Evolutionary conservation across 2,113 vertebrate genomes (phyloP), one percentile per base, ranked within the genome.

Genomic region (Ursus arctos): DNA sequence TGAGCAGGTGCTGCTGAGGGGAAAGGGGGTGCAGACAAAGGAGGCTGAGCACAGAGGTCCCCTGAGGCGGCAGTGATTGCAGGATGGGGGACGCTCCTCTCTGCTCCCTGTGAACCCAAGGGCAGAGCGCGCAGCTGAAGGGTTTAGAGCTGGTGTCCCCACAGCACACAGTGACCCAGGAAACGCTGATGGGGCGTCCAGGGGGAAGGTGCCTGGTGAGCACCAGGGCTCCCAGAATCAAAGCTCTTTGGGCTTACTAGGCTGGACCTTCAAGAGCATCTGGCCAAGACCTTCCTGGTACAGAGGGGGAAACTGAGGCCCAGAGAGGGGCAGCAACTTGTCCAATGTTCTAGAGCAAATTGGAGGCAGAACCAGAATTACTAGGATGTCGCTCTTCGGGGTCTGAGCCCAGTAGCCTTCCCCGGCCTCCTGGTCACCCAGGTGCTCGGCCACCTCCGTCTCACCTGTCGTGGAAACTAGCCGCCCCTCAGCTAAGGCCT

Each of bases 281-380:
- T 53, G 43, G 83, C 49, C 77, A 51, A 24, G 49, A 2, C 76
- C 43, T 80, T 80, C 49, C 83, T 31, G 4, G 43, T 33, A 79
- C 21, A 84, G 43, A 28, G n/a, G 59, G 47, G 47, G 21, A 85
- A 81, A 33, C 80, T 69, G 67, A 53, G 55, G 57, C 57, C 36
- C 82, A 53, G 57, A 59, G 26, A 82, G 33, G 36, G 43, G 14
- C 19, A 82, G 77, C 71, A 65, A 21, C 43, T 86, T 85, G 43
- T 59, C 33, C 63, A 86, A 85, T 88, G 51, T 59, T 88, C 74
- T 77, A 91, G 31, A 83, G 86, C 71, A 86, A 57, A 71, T 2
- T 8, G 51, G 22, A 63, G 43, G 47, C 61, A 28, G 43, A 85
- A 26, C 10, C 55, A 31, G 51, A 88, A 26, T 8, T 72, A 19